Conservation (phyloP, 30 jellyfish, hydroid and myxozoan genomes). For the Nemopilema nomurai region DNA sequence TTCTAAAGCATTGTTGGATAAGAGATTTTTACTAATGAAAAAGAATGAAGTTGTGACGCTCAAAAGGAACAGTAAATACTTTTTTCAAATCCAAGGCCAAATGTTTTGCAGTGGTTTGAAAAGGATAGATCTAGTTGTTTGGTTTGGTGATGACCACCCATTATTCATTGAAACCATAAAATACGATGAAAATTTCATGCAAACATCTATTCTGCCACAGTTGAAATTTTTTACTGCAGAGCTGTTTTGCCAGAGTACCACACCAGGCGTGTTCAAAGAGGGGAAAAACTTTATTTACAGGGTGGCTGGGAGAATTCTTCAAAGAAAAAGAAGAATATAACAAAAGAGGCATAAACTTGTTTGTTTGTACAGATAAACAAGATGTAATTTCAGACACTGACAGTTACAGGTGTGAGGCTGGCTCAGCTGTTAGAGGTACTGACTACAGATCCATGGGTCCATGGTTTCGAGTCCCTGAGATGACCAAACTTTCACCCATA, state of each 20-base stretch:
- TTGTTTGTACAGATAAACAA: background rate
- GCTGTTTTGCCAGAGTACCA: background rate
- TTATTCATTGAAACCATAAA: background rate
- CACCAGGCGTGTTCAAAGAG: background rate
- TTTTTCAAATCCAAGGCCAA: constrained; percentile 6
- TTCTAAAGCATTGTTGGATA: constrained; percentile 2
- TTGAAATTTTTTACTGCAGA: background rate
- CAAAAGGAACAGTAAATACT: background rate
- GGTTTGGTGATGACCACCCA: constrained; percentile 13
- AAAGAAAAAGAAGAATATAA: background rate
- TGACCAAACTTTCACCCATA: background rate
- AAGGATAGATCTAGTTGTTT: constrained; percentile 3
- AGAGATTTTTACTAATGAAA: background rate
- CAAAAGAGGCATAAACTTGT: background rate
- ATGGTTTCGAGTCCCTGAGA: background rate
- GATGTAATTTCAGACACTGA: background rate
- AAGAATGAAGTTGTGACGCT: background rate
- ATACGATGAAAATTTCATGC: background rate
- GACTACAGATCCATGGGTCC: background rate
- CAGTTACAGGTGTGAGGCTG: background rate
- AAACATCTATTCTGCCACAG: background rate
- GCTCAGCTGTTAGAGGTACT: background rate
- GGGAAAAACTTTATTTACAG: background rate
- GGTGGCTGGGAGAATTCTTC: background rate
- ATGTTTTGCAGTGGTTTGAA: constrained; percentile 10